Base-by-base conservation (phyloP, 92 coral and sea anemone species). In the Galaxea fascicularis region DNA sequence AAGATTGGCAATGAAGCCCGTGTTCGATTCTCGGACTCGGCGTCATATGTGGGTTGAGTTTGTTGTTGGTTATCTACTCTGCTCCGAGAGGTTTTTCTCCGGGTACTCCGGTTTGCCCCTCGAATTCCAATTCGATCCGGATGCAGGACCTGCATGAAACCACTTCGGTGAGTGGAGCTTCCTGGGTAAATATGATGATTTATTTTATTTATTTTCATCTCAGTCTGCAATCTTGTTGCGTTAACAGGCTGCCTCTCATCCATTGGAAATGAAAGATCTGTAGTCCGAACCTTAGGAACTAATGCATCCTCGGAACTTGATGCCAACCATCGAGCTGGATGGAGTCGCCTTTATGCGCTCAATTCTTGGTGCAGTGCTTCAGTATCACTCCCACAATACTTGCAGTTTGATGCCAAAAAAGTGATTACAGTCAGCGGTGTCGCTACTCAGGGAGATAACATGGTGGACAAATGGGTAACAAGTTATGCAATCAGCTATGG, bases 361-460 rank as follows among this genome's bases (percentile, higher is more conserved):
- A 27, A 0, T 0, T 65, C 70, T 1, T 65, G 70, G 70, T 65
- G 70, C n/a, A 65, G 70, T n/a, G 12, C 0, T 10, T 28, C 31
- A 25, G 18, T 12, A 1, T 13, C 44, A 0, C 9, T 17, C 15
- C 70, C 70, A 25, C 66, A 71, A 44, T 90, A 80, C 75, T 16
- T 90, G 22, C 78, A 90, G 83, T 69, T 82, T 25, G 78, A 86
- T 77, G 64, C 82, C 13, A 60, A 71, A 14, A 56, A 60, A 67
- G 71, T 76, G 65, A 73, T 67, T 25, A 90, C 79, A 74, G 76
- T 90, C 60, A 86, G 91, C 35, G 93, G 93, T 13, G 30, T 87
- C 44, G 91, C 93, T 16, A 86, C 93, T 35, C 93, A 90, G 82
- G 93, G 93, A 51, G 87, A 82, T 74, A 68, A 65, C 18, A 72